Evolutionary conservation across 35 echinoderm and acorn worm species (phyloP), one percentile per base, ranked within the genome.

Genomic region (Eucidaris tribuloides): DNA sequence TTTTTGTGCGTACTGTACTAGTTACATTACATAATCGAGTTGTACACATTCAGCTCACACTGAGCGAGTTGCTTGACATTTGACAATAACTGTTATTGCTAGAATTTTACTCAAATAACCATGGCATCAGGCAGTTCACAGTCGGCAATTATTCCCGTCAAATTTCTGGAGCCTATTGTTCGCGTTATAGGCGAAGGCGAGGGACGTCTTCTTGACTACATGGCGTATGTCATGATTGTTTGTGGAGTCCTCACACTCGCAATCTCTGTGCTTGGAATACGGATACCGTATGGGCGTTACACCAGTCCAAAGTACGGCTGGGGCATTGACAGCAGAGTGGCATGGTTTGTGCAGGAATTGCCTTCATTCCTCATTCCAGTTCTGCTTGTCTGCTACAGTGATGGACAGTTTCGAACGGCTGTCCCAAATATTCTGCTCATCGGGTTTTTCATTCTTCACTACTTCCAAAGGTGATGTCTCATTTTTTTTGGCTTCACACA

Each of bases 341-440:
- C 86, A 5, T 89, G 86, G 86, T 65, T 89, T 38, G 38, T 89
- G 23, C 86, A 89, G 44, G 86, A 89, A 42, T 11, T 89, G 19
- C 86, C 86, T 0, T 31, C 78, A n/a, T 89, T 89, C 45, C 42
- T 57, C 2, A 42, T 89, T 4, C 86, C 85, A 0, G 41, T 59
- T 22, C 17, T 82, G 5, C 41, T 80, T 17, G 34, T 88, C 31
- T 7, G 76, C n/a, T 40, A 27, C 15, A 78, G 65, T 20, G 40
- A 71, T 2, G 48, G 68, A 18, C 43, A 74, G 40, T 74, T 42
- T 22, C 29, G 66, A 37, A 40, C 42, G 11, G 42, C 60, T 1
- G 24, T 84, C 11, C 43, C 66, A 6, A 86, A 86, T 71, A 39
- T 18, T 2, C 7, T 86, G 2, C 65, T 77, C 18, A 76, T 86